Evolutionary conservation across 2,888 invertebrate species (phyloP), one percentile per base, ranked within the genome.

Genomic region (Temnothorax rugatulus): DNA sequence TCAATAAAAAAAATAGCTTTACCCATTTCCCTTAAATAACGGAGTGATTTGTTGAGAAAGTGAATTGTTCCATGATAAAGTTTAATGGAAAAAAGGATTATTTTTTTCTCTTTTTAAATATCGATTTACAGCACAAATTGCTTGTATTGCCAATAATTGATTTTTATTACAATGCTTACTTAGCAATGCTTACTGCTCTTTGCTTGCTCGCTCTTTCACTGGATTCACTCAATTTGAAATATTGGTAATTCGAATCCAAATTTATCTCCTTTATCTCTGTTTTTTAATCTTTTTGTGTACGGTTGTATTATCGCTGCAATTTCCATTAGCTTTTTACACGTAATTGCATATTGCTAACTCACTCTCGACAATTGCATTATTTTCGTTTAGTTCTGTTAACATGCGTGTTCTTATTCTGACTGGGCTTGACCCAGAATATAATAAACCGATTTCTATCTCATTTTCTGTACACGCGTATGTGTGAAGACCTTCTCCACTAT

Each of bases 361-460:
- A 41, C 61, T 74, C 29, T 15, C 18, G n/a, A 4, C n/a, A 69
- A 57, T 54, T 57, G 41, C 25, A 57, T 54, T 38, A 38, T 64
- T 50, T 50, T 75, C n/a, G n/a, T 61, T 54, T 54, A 54, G 41
- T 68, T 77, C 29, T 29, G 21, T 57, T 77, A 41, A 68, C 44
- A n/a, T 25, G 18, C n/a, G 41, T 11, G 2, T 18, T 63, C 52
- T 64, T 38, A 29, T 50, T 66, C 76, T 4, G 66, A 77, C 54
- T 52, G 15, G 41, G 7, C 54, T 77, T 54, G 68, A 21, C 15
- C 52, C 15, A 54, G 54, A 77, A 57, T 73, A 68, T 77, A 44
- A 69, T 77, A 77, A 77, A 63, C 77, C 68, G 44, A 77, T 44
- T 77, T 77, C 69, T 69, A 77, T 69, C 54, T 77, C 44, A 77